Percentiles rank a stretch among this genome's conserved stretches.
Evolutionary conservation across 2,113 vertebrate genomes (phyloP).

Genomic region (Lutjanus erythropterus): DNA sequence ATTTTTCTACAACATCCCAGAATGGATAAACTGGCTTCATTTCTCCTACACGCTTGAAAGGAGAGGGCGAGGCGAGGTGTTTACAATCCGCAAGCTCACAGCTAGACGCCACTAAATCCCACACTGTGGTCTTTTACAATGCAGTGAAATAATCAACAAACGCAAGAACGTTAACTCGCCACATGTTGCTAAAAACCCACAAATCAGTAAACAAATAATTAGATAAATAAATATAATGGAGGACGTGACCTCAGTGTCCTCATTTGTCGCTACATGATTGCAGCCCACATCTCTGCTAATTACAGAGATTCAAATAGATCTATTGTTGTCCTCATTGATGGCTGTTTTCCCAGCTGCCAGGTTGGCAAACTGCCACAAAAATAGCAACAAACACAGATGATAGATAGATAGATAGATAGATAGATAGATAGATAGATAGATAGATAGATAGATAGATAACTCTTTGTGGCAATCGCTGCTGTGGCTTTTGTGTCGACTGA

Average conservation of each 20-base stretch:
- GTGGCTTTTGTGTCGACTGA: too few species aligned
- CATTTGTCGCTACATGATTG: not conserved
- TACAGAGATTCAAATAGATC: not conserved
- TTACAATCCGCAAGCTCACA: too few species aligned
- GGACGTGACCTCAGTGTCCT: not conserved
- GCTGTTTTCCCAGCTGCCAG: not conserved
- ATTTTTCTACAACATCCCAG: too few species aligned
- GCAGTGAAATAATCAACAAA: not conserved
- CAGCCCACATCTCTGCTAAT: not conserved
- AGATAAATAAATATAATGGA: too few species aligned
- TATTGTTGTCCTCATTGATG: not conserved
- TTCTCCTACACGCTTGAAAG: too few species aligned
- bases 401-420: too few species aligned
- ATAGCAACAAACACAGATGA: not conserved
- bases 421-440: too few species aligned
- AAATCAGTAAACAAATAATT: not conserved
- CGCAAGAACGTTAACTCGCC: not conserved
- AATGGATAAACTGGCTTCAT: too few species aligned
- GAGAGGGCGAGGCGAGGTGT: too few species aligned
- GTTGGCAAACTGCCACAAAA: not conserved
- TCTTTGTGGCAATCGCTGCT: too few species aligned
- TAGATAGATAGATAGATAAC: not conserved
- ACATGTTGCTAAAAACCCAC: not conserved
- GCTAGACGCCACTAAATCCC: too few species aligned
- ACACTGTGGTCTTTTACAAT: too few species aligned